Evolutionary conservation across 2,797 vertebrate species (phyloP).

Genomic region (Austrolebias charrua): DNA sequence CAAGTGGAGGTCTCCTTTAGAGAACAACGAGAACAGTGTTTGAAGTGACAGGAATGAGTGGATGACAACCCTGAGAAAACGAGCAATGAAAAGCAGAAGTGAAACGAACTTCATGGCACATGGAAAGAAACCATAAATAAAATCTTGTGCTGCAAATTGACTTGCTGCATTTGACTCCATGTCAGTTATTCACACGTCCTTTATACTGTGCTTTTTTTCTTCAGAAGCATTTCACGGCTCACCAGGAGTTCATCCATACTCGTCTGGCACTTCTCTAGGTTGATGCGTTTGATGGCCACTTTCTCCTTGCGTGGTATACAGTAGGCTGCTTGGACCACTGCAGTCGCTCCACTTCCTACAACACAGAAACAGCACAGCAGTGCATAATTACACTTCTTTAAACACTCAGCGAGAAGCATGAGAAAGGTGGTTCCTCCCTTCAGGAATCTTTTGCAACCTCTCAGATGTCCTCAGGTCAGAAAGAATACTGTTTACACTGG

Average conservation of each 20-base stretch:
- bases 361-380: conserved; percentile 19
- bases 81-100: conserved; percentile 62
- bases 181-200: not conserved
- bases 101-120: conserved; percentile 32
- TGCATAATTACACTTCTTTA: not conserved
- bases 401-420: too few species aligned
- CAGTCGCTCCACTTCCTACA: conserved; percentile 94
- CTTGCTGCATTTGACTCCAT: conserved; percentile 8
- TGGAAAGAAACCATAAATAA: conserved; percentile 8
- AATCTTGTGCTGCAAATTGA: conserved; percentile 6
- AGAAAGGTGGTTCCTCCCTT: not conserved
- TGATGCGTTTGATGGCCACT: conserved; percentile 97
- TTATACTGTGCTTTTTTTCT: not conserved
- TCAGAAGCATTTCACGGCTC: conserved; percentile 30
- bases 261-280: conserved; percentile 98
- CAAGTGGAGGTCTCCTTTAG: conserved; percentile 41
- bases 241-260: conserved; percentile 99
- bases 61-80: conserved; percentile 42
- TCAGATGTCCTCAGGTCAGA: not conserved
- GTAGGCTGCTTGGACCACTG: conserved; percentile 95
- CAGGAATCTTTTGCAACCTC: not conserved
- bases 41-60: conserved; percentile 56
- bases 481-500: not conserved
- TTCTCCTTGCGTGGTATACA: conserved; percentile 94
- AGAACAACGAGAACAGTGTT: conserved; percentile 57